Percentiles rank a stretch among this genome's conserved stretches.
These are phyloP conservation scores for Xiphophorus maculatus DNA, from an alignment of 2,113 vertebrate species.

Conservation along the genomic window DNA sequence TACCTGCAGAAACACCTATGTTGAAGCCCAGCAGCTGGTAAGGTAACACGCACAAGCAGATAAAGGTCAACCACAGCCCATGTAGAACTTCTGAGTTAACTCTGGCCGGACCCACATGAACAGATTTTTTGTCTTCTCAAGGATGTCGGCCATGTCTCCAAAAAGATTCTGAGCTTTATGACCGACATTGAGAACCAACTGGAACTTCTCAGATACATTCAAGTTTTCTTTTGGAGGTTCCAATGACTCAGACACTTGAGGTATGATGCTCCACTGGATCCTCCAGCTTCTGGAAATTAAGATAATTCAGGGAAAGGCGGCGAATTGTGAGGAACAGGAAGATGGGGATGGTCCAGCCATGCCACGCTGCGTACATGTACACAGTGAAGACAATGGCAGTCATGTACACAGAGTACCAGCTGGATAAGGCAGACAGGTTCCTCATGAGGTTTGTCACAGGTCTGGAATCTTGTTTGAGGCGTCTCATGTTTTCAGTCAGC, in stretches of 20 bases:
- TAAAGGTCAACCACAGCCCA: conserved; percentile 91
- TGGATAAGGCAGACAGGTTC: conserved; percentile 95
- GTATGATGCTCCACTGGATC: too few species aligned
- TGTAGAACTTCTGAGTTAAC: conserved; percentile 93
- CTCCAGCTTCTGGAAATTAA: conserved; percentile 88
- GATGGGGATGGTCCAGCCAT: conserved; percentile 96
- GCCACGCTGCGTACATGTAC: conserved; percentile 97
- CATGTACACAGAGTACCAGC: conserved; percentile 97
- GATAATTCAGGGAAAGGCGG: conserved; percentile 96
- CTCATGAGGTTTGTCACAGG: conserved; percentile 94
- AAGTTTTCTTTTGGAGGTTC: too few species aligned
- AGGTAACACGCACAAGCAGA: conserved; percentile 93
- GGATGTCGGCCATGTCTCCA: too few species aligned
- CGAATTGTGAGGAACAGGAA: conserved; percentile 96
- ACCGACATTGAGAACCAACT: too few species aligned
- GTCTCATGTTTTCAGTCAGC: too few species aligned
- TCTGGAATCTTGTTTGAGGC: conserved; percentile 88
- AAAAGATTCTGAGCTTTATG: too few species aligned
- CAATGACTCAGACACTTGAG: too few species aligned
- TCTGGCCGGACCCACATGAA: conserved; percentile 98
- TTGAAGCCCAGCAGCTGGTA: conserved; percentile 91
- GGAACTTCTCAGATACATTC: too few species aligned
- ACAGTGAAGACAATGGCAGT: conserved; percentile 96
- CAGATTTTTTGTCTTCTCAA: conserved; percentile 56
- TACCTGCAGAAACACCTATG: conserved; percentile 75